Evolutionary conservation across 1,140 invertebrate genomes (phyloP), one percentile per base, ranked within the genome.

Genomic region (Cydia fagiglandana): DNA sequence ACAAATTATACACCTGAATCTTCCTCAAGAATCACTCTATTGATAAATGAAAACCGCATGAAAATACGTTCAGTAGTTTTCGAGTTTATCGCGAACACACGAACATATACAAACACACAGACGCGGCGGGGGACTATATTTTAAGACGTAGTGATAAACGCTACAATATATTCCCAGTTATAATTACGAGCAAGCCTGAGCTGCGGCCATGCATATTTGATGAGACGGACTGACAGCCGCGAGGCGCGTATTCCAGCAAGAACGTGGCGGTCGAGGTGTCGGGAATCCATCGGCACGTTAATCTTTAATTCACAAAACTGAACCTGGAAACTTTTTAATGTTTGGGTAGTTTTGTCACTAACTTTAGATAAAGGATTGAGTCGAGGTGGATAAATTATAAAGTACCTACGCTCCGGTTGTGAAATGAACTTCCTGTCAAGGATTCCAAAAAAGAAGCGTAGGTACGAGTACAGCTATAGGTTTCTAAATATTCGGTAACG

Each of bases 121-220:
- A 24, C 24, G 24, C 24, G 24, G 24, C 24, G 24, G 24, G 24
- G 24, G 2, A 24, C 24, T 24, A 24, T 24, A 1, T 24, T 24
- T 1, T 24, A 24, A 24, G 24, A 2, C 2, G 24, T 1, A 24
- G 24, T 24, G 24, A 61, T 24, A 61, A 61, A 24, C 20, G 17
- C 10, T 61, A 9, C 56, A 61, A 61, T 24, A 61, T 61, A 61
- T 38, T 38, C 34, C 17, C n/a, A 34, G 15, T 68, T 13, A 30
- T 30, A 70, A 70, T 70, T 41, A 70, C 66, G 15, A 53, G 50
- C n/a, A 38, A 34, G 66, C 7, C 47, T 64, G 77, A 73, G 73
- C 75, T 74, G 47, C 47, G 38, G 70, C 20, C 64, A 45, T 83
- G 76, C 75, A 83, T 83, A 79, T 79, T 83, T 79, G 68, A 83